phyloP scores from a whole-genome alignment of 2,888 invertebrate species.

The Mellilla xanthometata region DNA sequence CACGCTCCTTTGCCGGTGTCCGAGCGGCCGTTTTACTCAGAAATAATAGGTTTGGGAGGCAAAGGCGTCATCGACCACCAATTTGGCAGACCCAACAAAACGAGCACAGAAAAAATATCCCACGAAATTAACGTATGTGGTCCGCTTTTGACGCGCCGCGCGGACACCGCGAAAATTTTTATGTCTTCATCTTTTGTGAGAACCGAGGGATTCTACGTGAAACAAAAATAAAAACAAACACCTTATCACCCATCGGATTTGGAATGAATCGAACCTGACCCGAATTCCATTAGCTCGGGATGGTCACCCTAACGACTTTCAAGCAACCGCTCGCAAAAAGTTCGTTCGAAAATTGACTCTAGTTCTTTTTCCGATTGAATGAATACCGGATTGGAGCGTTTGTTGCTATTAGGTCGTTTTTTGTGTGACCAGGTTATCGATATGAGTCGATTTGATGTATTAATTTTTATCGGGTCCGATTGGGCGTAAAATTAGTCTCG shows the following conservation, averaged over 20 bases:
- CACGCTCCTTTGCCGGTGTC: slow-evolving; percentile 61
- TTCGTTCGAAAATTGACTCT: slow-evolving; percentile 60
- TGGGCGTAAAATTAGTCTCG: slow-evolving; percentile 76
- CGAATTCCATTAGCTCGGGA: slow-evolving; percentile 63
- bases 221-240: slow-evolving; percentile 47
- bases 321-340: slow-evolving; percentile 67
- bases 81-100: slow-evolving; percentile 64
- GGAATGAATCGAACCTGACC: slow-evolving; percentile 36
- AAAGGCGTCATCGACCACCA: slow-evolving; percentile 77
- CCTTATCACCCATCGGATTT: slow-evolving; percentile 53
- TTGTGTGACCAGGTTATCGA: slow-evolving; percentile 49
- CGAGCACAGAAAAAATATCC: slow-evolving; percentile 56
- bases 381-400: slow-evolving; percentile 41
- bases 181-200: slow-evolving; percentile 79
- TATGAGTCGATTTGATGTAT: slow-evolving; percentile 57
- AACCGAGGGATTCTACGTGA: slow-evolving; percentile 55
- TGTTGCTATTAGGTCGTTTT: slow-evolving; percentile 54
- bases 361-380: slow-evolving; percentile 57
- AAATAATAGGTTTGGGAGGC: slow-evolving; percentile 72
- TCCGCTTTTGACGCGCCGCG: slow-evolving; percentile 73
- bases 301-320: slow-evolving; percentile 76
- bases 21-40: slow-evolving; percentile 58
- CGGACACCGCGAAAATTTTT: slow-evolving; percentile 62
- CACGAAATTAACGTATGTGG: slow-evolving; percentile 74
- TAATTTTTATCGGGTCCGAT: slow-evolving; percentile 75